Conservation (phyloP, 92 coral and sea anemone species). For the Desmophyllum pertusum region DNA sequence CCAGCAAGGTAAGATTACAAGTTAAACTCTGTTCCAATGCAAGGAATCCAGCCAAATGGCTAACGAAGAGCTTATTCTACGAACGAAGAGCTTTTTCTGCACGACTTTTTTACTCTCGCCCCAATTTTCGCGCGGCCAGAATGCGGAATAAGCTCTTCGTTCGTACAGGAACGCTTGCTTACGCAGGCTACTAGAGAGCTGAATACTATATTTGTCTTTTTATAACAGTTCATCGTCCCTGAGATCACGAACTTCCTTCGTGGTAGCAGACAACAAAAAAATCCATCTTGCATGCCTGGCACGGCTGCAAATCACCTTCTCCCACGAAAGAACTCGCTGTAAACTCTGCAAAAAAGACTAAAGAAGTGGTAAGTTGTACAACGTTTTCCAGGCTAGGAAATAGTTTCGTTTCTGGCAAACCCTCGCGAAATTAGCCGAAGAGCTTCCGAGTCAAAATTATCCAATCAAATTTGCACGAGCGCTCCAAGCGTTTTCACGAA, state of each 20-base stretch:
- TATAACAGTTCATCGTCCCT: constrained; percentile 74
- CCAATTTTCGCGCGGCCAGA: too few species aligned
- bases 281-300: constrained; percentile 78
- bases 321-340: constrained; percentile 58
- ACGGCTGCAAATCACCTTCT: constrained; percentile 80
- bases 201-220: background rate
- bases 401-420: background rate
- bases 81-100: too few species aligned
- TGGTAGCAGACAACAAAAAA: constrained; percentile 78
- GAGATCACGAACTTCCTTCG: constrained; percentile 91
- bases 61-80: too few species aligned
- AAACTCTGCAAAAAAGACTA: constrained; percentile 72
- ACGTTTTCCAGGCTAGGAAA: background rate
- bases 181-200: too few species aligned
- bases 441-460: background rate
- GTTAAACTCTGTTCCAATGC: too few species aligned
- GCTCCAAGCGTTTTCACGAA: background rate
- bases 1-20: constrained; percentile 81
- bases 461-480: background rate
- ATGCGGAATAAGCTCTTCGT: too few species aligned
- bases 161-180: too few species aligned
- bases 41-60: too few species aligned
- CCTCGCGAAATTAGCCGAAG: background rate
- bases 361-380: constrained; percentile 72
- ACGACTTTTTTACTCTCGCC: too few species aligned